Percentiles rank a stretch among this genome's conserved stretches.
These are phyloP conservation scores for Cephalopachus bancanus DNA, from an alignment of 2,797 vertebrate species.

Conservation along the genomic window DNA sequence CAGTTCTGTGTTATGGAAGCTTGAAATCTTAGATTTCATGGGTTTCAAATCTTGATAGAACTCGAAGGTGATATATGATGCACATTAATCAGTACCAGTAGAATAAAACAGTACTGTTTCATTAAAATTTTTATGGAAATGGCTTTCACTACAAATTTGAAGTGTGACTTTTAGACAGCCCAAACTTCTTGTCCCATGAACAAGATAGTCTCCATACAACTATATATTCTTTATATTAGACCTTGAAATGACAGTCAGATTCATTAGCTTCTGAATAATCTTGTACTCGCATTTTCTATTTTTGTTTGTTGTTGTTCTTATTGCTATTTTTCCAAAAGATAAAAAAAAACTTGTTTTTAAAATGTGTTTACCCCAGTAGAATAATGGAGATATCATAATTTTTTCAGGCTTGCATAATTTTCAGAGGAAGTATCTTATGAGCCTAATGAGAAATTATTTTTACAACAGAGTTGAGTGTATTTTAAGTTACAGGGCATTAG, in stretches of 20 bases:
- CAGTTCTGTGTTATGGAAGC: neutral
- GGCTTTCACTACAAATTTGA: constrained; percentile 7
- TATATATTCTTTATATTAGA: neutral
- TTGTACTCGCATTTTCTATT: neutral
- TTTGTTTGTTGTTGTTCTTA: neutral
- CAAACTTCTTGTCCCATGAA: neutral
- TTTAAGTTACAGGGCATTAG: neutral
- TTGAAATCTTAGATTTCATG: constrained; percentile 56
- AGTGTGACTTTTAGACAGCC: neutral
- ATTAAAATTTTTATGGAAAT: neutral
- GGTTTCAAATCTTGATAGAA: constrained; percentile 31
- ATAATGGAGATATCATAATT: neutral
- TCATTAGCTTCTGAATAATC: neutral
- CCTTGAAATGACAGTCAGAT: neutral
- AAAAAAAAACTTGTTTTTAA: neutral
- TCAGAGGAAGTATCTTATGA: neutral
- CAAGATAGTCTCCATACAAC: neutral
- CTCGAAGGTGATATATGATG: neutral
- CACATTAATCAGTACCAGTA: constrained; percentile 5
- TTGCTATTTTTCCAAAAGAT: neutral
- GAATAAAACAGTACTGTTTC: neutral
- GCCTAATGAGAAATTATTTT: neutral
- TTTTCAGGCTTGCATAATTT: neutral
- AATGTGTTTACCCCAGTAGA: neutral
- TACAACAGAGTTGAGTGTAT: neutral